Percentiles rank a stretch among this genome's conserved stretches.
Conservation (phyloP, 92 coral and sea anemone species). For the Epizoanthus ramosus region DNA sequence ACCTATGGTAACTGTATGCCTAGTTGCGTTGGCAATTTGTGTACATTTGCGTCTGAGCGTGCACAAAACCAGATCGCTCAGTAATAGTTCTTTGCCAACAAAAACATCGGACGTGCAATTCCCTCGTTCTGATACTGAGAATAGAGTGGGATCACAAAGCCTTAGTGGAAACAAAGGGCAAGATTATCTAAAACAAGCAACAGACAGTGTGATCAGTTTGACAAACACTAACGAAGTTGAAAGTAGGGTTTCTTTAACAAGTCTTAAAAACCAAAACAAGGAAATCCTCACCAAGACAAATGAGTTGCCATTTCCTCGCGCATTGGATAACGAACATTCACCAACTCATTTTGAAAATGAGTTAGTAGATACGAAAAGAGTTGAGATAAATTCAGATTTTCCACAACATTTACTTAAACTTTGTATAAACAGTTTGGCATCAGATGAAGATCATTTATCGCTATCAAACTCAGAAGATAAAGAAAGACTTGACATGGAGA, state of each 20-base stretch:
- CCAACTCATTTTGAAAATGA: neutral
- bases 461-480: too few relatives aligned
- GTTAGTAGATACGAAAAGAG: neutral
- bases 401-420: too few relatives aligned
- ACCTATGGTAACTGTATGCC: constrained; percentile 10
- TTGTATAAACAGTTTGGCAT: too few relatives aligned
- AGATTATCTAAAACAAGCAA: neutral
- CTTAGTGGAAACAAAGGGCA: neutral
- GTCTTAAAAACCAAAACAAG: neutral
- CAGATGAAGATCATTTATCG: too few relatives aligned
- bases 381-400: neutral
- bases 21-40: constrained; percentile 21
- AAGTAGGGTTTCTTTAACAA: neutral
- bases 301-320: neutral
- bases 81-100: neutral
- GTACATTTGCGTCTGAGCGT: neutral
- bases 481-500: too few relatives aligned
- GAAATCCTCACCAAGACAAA: neutral
- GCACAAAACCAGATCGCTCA: neutral
- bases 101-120: neutral
- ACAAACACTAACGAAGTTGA: neutral
- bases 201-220: neutral
- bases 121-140: neutral
- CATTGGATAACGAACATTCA: neutral
- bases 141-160: too few relatives aligned